A percentile compares a stretch with the other conserved stretches of the same genome.
Conservation (phyloP, 2,797 vertebrate species). For the Malurus splendens region DNA sequence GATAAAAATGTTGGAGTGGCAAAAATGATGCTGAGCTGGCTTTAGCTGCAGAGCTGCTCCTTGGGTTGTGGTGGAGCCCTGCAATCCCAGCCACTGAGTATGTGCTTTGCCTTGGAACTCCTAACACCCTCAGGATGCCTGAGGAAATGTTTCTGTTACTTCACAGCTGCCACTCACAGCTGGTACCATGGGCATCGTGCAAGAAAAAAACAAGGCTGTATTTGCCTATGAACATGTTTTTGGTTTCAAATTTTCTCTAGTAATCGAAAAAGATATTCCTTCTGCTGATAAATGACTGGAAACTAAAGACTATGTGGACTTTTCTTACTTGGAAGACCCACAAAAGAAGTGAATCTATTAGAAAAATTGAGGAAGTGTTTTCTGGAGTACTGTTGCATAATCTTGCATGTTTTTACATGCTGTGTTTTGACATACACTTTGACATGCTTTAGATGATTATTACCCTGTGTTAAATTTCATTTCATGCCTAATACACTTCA, state of each 20-base stretch:
- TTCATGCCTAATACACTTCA: not conserved
- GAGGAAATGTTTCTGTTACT: not conserved
- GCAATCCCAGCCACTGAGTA: rapidly evolving
- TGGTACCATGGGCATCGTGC: not conserved
- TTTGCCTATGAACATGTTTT: not conserved
- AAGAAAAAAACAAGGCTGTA: not conserved
- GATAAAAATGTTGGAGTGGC: not conserved
- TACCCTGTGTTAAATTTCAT: not conserved
- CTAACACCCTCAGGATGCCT: not conserved
- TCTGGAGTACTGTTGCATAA: not conserved
- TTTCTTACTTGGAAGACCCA: not conserved
- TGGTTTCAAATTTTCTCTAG: not conserved
- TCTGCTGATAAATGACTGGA: not conserved
- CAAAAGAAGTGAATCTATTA: not conserved
- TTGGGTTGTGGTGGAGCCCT: not conserved
- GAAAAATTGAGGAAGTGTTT: not conserved
- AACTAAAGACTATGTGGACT: not conserved
- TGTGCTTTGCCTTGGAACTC: not conserved
- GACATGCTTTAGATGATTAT: not conserved
- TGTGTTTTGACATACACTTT: not conserved
- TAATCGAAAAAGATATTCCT: not conserved
- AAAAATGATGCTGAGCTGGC: not conserved
- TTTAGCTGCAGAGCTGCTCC: not conserved
- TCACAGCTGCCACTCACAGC: not conserved
- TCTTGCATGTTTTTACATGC: not conserved